A percentile compares a stretch with the other conserved stretches of the same genome.
Evolutionary conservation across 2,113 vertebrate genomes (phyloP).

Genomic region (Chinchilla lanigera): DNA sequence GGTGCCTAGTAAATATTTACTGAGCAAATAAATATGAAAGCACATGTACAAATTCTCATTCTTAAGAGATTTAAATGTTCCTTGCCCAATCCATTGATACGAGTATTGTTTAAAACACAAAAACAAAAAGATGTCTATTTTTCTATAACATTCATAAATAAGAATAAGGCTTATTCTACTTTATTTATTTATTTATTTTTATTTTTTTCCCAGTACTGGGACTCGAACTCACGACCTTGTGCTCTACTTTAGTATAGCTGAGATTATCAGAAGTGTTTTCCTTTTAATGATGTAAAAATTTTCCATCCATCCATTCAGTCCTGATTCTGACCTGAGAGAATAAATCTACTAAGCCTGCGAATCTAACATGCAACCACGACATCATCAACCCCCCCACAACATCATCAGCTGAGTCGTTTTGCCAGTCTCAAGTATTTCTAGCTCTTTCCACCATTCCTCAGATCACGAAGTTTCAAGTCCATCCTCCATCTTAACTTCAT

Average conservation of each 20-base stretch:
- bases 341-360: not conserved
- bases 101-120: not conserved
- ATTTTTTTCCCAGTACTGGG: too few species aligned
- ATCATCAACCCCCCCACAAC: not conserved
- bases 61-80: conserved; percentile 14
- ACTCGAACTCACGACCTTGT: too few species aligned
- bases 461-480: not conserved
- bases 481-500: not conserved
- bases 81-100: not conserved
- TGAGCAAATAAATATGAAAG: conserved; percentile 40
- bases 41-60: not conserved
- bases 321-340: not conserved
- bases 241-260: not conserved
- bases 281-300: conserved; percentile 24
- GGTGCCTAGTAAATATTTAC: conserved; percentile 1
- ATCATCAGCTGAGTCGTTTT: not conserved
- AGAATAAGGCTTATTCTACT: not conserved
- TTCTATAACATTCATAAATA: conserved; percentile 29
- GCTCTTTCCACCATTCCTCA: not conserved
- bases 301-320: not conserved
- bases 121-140: not conserved
- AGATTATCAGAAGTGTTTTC: not conserved
- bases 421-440: not conserved
- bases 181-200: too few species aligned
- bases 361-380: not conserved